Conservation (phyloP, 2,888 invertebrate species). For the Synergus itoensis region DNA sequence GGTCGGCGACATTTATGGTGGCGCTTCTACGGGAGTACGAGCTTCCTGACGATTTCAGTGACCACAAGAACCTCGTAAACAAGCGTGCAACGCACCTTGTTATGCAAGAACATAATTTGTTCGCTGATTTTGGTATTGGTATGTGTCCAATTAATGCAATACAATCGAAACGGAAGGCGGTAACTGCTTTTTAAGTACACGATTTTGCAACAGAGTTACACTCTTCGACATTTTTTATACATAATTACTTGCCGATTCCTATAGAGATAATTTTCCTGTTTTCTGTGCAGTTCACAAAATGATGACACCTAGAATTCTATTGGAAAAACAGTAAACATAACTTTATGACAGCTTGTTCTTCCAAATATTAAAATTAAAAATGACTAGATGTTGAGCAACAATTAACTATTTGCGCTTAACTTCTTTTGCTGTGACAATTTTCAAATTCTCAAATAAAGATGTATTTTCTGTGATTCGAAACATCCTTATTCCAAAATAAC, state of each 20-base stretch:
- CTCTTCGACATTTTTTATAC: background rate
- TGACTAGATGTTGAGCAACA: too few relatives aligned
- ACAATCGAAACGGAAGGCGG: background rate
- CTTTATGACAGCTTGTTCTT: background rate
- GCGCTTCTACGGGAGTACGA: slow-evolving; percentile 40
- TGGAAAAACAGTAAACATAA: too few relatives aligned
- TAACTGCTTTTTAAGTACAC: background rate
- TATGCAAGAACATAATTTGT: slow-evolving; percentile 30
- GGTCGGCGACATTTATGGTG: slow-evolving; percentile 45
- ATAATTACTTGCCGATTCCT: background rate
- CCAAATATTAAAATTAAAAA: too few relatives aligned
- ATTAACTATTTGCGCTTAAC: too few relatives aligned
- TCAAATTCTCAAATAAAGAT: too few relatives aligned
- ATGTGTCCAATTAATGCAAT: slow-evolving; percentile 19
- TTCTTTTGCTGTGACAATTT: too few relatives aligned
- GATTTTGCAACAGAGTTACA: background rate
- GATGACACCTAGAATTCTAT: too few relatives aligned
- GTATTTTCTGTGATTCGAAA: background rate
- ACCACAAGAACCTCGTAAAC: slow-evolving; percentile 27
- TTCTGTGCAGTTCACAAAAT: too few relatives aligned
- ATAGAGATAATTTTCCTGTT: background rate
- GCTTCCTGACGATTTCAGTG: slow-evolving; percentile 57
- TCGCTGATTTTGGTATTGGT: slow-evolving; percentile 21
- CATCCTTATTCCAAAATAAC: background rate
- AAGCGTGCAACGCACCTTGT: slow-evolving; percentile 21